Evolutionary conservation across 2,113 vertebrate genomes (phyloP).

Genomic region (Craseonycteris thonglongyai): DNA sequence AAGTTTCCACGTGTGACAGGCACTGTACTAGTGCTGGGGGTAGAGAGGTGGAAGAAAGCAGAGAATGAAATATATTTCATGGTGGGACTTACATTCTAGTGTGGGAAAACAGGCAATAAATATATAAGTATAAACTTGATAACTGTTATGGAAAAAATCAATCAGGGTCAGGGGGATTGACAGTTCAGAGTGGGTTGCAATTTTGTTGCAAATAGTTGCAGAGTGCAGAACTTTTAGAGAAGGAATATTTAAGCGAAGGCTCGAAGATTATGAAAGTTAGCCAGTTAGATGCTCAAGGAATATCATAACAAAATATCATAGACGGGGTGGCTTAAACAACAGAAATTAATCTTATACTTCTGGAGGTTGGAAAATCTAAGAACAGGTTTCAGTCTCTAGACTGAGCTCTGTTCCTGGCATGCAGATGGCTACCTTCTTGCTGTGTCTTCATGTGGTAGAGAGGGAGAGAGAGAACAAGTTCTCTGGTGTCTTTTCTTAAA

Average conservation of each 20-base stretch:
- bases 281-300: neutral
- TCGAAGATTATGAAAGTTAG: neutral
- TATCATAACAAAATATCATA: neutral
- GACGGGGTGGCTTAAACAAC: too few relatives aligned
- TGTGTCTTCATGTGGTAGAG: too few relatives aligned
- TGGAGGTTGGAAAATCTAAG: too few relatives aligned
- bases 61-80: neutral
- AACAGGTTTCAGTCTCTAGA: too few relatives aligned
- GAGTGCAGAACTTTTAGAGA: neutral
- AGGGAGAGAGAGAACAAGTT: too few relatives aligned
- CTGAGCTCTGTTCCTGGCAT: too few relatives aligned
- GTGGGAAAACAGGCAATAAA: neutral
- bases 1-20: neutral
- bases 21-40: neutral
- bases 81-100: neutral
- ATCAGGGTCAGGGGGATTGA: neutral
- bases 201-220: neutral
- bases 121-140: neutral
- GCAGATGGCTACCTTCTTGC: too few relatives aligned
- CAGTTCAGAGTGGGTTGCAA: neutral
- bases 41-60: neutral
- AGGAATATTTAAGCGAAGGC: neutral
- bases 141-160: neutral
- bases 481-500: neutral
- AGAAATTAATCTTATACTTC: too few relatives aligned